Conservation (phyloP, 2,888 invertebrate species). For the Hemithea aestivaria region DNA sequence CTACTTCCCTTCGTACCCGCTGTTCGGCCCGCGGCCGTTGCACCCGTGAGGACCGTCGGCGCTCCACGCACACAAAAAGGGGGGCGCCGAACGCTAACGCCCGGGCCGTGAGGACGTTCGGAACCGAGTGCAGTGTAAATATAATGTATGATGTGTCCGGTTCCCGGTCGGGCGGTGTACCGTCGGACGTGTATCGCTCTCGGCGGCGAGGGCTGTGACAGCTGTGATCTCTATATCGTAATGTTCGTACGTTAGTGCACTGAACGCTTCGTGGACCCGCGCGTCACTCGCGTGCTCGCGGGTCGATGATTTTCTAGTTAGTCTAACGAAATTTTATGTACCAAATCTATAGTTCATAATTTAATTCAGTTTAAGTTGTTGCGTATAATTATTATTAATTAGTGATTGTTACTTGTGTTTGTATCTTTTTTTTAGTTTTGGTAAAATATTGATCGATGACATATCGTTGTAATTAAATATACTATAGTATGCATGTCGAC, state of each 20-base stretch:
- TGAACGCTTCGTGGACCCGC: constrained; percentile 55
- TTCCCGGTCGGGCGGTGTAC: constrained; percentile 74
- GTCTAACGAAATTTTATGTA: constrained; percentile 75
- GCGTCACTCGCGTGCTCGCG: constrained; percentile 40
- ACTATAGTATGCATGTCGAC: constrained; percentile 42
- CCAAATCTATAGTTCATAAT: constrained; percentile 75
- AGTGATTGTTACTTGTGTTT: constrained; percentile 75
- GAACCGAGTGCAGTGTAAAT: constrained; percentile 67
- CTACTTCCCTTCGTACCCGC: constrained; percentile 92
- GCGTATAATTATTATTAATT: constrained; percentile 45
- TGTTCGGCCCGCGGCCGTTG: constrained; percentile 87
- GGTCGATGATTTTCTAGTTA: constrained; percentile 64
- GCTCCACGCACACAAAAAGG: constrained; percentile 84
- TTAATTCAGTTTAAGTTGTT: constrained; percentile 72
- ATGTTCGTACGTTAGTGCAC: constrained; percentile 70
- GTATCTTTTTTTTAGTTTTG: constrained; percentile 52
- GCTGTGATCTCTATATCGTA: constrained; percentile 77
- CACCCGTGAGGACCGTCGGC: constrained; percentile 87
- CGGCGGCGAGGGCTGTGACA: constrained; percentile 53
- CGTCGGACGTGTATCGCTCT: constrained; percentile 53
- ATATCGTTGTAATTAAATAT: constrained; percentile 59
- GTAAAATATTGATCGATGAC: constrained; percentile 49
- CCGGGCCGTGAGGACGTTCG: constrained; percentile 68
- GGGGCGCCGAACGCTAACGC: constrained; percentile 76
- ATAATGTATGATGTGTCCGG: constrained; percentile 62